Base-by-base conservation (phyloP, 2,888 invertebrate species). In the Nemapogon koenigi region DNA sequence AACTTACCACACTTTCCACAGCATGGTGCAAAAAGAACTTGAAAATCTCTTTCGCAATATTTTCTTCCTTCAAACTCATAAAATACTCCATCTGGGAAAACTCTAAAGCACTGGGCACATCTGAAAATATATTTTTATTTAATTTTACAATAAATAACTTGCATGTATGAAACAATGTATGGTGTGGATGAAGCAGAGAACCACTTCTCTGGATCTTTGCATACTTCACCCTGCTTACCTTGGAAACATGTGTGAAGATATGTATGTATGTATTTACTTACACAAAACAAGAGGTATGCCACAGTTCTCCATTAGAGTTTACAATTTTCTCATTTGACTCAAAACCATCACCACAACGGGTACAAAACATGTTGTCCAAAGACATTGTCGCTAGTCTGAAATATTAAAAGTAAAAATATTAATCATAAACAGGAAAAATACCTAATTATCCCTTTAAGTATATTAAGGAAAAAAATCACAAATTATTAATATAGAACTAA, bases 231-330 rank as follows among this genome's bases (percentile, higher is more conserved):
- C n/a, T n/a, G n/a, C n/a, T n/a, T n/a, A n/a, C n/a, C n/a, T n/a
- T n/a, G n/a, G n/a, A n/a, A n/a, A n/a, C n/a, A n/a, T n/a, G n/a
- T n/a, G n/a, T n/a, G n/a, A n/a, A n/a, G n/a, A n/a, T n/a, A n/a
- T n/a, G n/a, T 22, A 11, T 18, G 7, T 7, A 28, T 4, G 7
- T 4, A n/a, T 4, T 8, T 47, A 84, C 89, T 87, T 82, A 98
- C 96, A 99, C 99, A 83, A 99, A 99, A 68, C 99, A 99, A 55
- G 95, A 92, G 3, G 94, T 93, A 79, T 99, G 99, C 97, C 97
- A 99, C 28, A 98, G 84, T 72, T 98, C 97, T 40, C 98, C 98
- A 58, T 94, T 94, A 0, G 97, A 96, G 72, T 99, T 99, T 41
- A 99, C 97, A 61, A 99, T 98, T 72, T 98, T 97, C 67, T 99